These are phyloP conservation scores for Leptinotarsa lineolata DNA, from an alignment of 1,140 invertebrate genomes.

Conservation along the genomic window DNA sequence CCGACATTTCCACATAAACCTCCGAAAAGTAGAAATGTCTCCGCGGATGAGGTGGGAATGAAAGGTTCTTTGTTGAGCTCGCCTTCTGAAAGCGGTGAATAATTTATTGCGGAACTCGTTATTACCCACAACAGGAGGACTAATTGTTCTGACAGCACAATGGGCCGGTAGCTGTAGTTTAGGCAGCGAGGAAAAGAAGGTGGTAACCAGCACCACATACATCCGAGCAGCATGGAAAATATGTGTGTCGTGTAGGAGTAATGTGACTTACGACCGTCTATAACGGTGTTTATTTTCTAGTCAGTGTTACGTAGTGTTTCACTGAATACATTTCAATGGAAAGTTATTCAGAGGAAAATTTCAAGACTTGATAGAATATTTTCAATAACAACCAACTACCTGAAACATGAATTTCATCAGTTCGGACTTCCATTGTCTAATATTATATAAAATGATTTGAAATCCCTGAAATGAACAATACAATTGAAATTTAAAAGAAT, in stretches of 20 bases:
- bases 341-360: too few relatives aligned
- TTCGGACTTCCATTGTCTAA: too few relatives aligned
- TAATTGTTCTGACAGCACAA: constrained; percentile 19
- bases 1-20: background rate
- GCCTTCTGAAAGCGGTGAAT: constrained; percentile 8
- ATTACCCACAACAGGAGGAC: constrained; percentile 18
- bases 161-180: constrained; percentile 10
- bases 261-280: too few relatives aligned
- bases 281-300: too few relatives aligned
- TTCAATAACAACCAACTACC: too few relatives aligned
- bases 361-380: too few relatives aligned
- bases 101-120: constrained; percentile 19
- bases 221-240: background rate
- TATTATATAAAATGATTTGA: too few relatives aligned
- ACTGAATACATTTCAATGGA: too few relatives aligned
- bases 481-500: too few relatives aligned
- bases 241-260: background rate
- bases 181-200: constrained; percentile 4
- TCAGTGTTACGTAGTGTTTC: background rate
- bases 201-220: background rate
- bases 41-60: constrained; percentile 2
- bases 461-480: too few relatives aligned
- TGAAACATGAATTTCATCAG: too few relatives aligned
- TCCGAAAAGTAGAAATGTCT: background rate
- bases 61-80: constrained; percentile 8